Percentiles rank a stretch among this genome's conserved stretches.
Conservation (phyloP, 2,797 vertebrate genomes). For the Myripristis jacobus region DNA sequence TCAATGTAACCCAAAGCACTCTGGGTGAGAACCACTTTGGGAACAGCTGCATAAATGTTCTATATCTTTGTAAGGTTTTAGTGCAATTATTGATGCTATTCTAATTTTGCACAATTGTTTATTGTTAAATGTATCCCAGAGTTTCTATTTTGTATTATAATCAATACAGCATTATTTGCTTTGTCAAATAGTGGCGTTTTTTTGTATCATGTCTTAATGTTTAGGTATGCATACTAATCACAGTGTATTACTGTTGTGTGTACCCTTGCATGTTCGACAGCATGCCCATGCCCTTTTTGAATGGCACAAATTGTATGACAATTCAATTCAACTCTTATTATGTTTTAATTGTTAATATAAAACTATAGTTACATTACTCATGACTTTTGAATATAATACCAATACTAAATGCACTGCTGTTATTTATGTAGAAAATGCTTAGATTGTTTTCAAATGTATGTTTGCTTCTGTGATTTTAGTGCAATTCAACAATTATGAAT, state of each 20-base stretch:
- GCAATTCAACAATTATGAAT: conserved; percentile 24
- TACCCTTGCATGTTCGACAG: conserved; percentile 49
- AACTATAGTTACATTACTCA: conserved; percentile 1
- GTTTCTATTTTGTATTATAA: neutral
- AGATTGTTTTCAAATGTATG: neutral
- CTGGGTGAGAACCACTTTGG: conserved; percentile 54
- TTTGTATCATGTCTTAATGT: conserved; percentile 8
- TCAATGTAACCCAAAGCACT: neutral
- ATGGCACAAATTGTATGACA: conserved; percentile 7
- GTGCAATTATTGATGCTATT: conserved; percentile 44
- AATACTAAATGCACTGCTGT: neutral
- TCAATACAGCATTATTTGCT: neutral
- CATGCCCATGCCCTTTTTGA: conserved; percentile 8
- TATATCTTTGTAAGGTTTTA: conserved; percentile 4
- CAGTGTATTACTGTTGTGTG: conserved; percentile 1
- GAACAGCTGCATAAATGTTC: conserved; percentile 39
- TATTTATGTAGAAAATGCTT: neutral
- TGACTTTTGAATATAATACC: neutral
- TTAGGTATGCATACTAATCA: conserved; percentile 7
- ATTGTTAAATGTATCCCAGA: neutral
- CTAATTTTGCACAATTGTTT: conserved; percentile 7
- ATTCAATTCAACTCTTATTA: neutral
- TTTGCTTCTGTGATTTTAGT: conserved; percentile 29
- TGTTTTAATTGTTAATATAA: neutral
- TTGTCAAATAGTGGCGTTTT: neutral